A percentile compares a stretch with the other conserved stretches of the same genome.
Conservation (phyloP, 2,797 vertebrate species). For the Morelia viridis region DNA sequence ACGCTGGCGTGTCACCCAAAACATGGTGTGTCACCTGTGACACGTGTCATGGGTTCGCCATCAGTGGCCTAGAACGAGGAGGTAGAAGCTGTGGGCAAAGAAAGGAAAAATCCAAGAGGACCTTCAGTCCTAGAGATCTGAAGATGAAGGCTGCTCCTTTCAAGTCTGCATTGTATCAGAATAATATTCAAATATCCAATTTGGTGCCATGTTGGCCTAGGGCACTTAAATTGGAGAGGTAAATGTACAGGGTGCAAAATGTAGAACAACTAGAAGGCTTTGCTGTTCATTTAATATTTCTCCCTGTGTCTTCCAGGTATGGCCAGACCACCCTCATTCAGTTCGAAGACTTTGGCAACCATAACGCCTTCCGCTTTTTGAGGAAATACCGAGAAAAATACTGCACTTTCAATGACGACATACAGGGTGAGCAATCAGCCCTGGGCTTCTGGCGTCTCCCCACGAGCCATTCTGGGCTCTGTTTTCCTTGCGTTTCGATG, state of each 20-base stretch:
- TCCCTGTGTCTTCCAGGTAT: constrained; percentile 66
- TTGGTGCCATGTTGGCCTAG: not conserved
- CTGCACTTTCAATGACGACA: constrained; percentile 98
- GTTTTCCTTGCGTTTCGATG: not conserved
- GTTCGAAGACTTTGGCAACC: constrained; percentile 98
- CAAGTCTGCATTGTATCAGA: not conserved
- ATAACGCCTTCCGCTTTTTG: constrained; percentile 94
- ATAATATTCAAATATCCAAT: not conserved
- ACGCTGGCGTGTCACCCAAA: too few relatives aligned
- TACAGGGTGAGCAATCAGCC: constrained; percentile 83
- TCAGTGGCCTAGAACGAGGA: too few relatives aligned
- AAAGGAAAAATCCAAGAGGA: too few relatives aligned
- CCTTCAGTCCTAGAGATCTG: too few relatives aligned
- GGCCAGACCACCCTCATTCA: constrained; percentile 95
- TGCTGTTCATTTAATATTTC: not conserved
- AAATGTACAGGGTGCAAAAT: too few relatives aligned
- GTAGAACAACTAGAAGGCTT: not conserved
- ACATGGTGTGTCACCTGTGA: too few relatives aligned
- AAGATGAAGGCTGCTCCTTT: not conserved
- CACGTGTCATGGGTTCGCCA: too few relatives aligned
- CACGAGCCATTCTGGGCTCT: fast-evolving
- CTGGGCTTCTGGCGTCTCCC: fast-evolving
- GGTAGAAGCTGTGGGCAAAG: too few relatives aligned
- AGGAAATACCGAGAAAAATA: constrained; percentile 94
- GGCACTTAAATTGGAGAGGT: not conserved